Base-by-base conservation (phyloP, 2,797 vertebrate species). In the Cossypha caffra region DNA sequence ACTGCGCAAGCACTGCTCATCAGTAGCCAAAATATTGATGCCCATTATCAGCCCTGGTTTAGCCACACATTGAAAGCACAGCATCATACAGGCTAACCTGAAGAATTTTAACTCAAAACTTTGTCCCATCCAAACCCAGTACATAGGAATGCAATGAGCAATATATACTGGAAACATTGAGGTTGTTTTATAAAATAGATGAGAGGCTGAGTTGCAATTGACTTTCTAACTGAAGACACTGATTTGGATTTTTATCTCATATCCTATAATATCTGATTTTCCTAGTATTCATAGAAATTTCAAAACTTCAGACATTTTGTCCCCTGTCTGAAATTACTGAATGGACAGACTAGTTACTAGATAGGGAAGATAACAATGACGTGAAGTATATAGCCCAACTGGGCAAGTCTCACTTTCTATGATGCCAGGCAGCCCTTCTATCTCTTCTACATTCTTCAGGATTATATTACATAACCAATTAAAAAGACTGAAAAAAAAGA, bases 371-470 rank as follows among this genome's bases (percentile, higher is more conserved):
- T 21, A 86, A 68, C 14, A 76, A 62, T 37, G n/a, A 73, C 64
- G 20, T 54, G 11, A 43, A 16, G 10, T 20, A 18, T 57, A 35
- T 5, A 52, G 5, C 3, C 15, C 18, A 66, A 0, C 8, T 2
- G 4, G 20, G 37, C 4, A 62, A 76, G 12, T 25, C 35, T 61
- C 8, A 0, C 13, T 73, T 72, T 68, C 28, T 33, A 1, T 52
- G n/a, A 42, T 50, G 38, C n/a, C 35, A 77, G 20, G 21, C 12
- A 81, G 9, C 3, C 2, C 6, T 83, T 25, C 33, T 57, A 57
- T 77, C 11, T 67, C 21, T 71, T 71, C 31, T n/a, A 48, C 21
- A 1, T 42, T 66, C 80, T 47, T 37, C n/a, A 47, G 28, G 37
- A 28, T 51, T 86, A 21, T 47, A 14, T 20, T 54, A 37, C 3